phyloP scores from a whole-genome alignment of 1,140 invertebrate genomes.

The Cyclargus thomasi region DNA sequence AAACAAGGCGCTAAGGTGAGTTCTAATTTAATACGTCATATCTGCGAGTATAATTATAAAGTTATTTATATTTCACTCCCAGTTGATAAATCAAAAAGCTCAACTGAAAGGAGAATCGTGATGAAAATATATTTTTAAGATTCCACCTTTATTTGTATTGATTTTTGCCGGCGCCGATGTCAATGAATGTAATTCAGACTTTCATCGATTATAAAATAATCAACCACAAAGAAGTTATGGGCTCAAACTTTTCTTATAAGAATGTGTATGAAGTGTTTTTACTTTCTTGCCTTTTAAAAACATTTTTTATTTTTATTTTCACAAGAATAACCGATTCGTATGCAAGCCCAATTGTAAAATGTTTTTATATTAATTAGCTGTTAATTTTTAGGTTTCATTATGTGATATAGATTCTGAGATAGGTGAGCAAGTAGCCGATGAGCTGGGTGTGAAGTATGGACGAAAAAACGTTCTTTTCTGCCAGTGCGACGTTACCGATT shows the following conservation, averaged over 20 bases:
- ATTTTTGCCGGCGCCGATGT: slow-evolving; percentile 50
- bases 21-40: slow-evolving; percentile 21
- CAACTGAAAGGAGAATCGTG: background rate
- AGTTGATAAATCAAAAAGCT: slow-evolving; percentile 10
- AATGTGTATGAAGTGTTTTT: no score
- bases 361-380: slow-evolving; percentile 14
- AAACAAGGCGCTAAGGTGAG: slow-evolving; percentile 83
- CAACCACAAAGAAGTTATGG: background rate
- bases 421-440: slow-evolving; percentile 80
- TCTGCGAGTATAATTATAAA: slow-evolving; percentile 7
- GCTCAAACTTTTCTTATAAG: no score
- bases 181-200: slow-evolving; percentile 16
- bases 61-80: background rate
- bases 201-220: slow-evolving; percentile 10
- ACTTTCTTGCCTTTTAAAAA: background rate
- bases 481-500: slow-evolving; percentile 83
- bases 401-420: slow-evolving; percentile 83
- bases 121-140: background rate
- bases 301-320: background rate
- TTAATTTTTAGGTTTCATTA: slow-evolving; percentile 77
- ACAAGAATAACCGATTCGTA: background rate
- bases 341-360: no score
- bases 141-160: slow-evolving; percentile 48
- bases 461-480: slow-evolving; percentile 81
- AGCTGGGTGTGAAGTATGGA: slow-evolving; percentile 77